Base-by-base conservation (phyloP, 2,888 invertebrate species). In the Orthosia gothica region DNA sequence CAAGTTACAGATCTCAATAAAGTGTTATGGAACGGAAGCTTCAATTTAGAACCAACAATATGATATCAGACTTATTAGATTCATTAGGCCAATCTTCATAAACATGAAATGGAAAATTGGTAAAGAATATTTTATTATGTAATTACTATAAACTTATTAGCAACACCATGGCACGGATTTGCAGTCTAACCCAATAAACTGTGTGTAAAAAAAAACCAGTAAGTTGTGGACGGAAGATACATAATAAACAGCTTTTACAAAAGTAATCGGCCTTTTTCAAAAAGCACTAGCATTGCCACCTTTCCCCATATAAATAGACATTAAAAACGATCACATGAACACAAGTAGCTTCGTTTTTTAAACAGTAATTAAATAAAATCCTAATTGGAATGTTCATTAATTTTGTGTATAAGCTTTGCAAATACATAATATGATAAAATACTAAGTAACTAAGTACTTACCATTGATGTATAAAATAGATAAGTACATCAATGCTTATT, bases 301-400 rank as follows among this genome's bases (percentile, higher is more conserved):
- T 40, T 64, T 69, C 23, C 58, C 50, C 54, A 72, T 76, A 54
- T 80, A 82, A 78, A 80, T 77, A 85, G 77, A 79, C 76, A 73
- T 68, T 54, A 65, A 75, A 67, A 70, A 79, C 71, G 63, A 76
- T 71, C 54, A 74, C 59, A 68, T 73, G 71, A 84, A 79, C 70
- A 84, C 71, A 82, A 76, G 50, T 68, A 75, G 58, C 70, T 75
- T 79, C 70, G 62, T 72, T 80, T 62, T 80, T 68, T 66, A 68
- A 78, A 70, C 68, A 77, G 80, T 76, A 82, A 82, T 62, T 66
- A 67, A 81, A 82, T 85, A 80, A 87, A 87, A 71, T 67, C 76
- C 74, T 86, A 81, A 83, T 86, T 87, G 87, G 87, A 87, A 87
- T 87, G 87, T 87, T 81, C 59, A 76, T 80, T 67, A 80, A 80